Evolutionary conservation across 2,888 invertebrate genomes (phyloP), one percentile per base, ranked within the genome.

Genomic region (Tenthredo distinguenda): DNA sequence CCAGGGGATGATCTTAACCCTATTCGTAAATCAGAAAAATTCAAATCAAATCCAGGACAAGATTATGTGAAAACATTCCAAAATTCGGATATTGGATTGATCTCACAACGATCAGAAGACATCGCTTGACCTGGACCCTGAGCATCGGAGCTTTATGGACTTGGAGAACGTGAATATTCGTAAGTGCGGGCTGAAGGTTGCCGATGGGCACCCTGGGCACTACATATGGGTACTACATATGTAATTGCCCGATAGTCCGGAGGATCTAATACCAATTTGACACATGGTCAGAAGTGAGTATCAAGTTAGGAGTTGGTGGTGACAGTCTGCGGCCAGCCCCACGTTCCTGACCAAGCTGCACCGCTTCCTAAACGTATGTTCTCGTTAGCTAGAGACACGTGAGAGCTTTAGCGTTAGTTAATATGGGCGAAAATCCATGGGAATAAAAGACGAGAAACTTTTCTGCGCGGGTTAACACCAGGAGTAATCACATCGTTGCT

Each of bases 251-350:
- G 58, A 58, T 79, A 18, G 58, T 79, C 62, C 40, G 37, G 21
- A 55, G 79, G 79, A 50, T 79, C 62, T 79, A 79, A 79, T 79
- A 62, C 40, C 79, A 79, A 79, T 79, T 79, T 79, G 79, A 62
- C 79, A 79, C 79, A 79, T 79, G 79, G 79, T 79, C 79, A 79
- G 79, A 79, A 79, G 79, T 62, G 37, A 79, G 58, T 21, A 47
- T 40, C 79, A 79, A 79, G 79, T 79, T 79, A 26, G 79, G 47
- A 79, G 79, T 79, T 79, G 62, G 40, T 79, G 79, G 79, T 62
- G 79, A 79, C 62, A 79, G 79, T 79, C 79, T 79, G 79, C 79
- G 79, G 79, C 62, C 0, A 40, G 79, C n/a, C 62, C n/a, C 58
- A 40, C 21, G 15, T 62, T 21, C 62, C 55, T 21, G 34, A 12